phyloP scores from a whole-genome alignment of 2,113 vertebrate species.

The Cinclus mexicanus region DNA sequence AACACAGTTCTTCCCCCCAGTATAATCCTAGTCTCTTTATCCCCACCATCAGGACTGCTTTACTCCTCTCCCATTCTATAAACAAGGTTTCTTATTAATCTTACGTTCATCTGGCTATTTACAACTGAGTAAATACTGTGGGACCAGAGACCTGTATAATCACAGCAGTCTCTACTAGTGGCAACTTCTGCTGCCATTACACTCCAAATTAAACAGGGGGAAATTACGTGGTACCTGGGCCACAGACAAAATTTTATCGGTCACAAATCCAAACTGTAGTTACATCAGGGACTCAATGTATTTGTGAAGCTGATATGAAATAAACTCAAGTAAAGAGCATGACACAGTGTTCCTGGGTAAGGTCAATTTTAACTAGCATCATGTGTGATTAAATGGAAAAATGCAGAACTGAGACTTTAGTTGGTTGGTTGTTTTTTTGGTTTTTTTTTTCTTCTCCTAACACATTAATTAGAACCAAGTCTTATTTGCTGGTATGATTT shows the following conservation, averaged over 20 bases:
- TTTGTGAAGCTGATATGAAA: neutral
- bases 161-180: neutral
- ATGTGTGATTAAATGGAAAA: neutral
- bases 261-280: neutral
- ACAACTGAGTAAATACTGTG: neutral
- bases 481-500: neutral
- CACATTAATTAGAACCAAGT: neutral
- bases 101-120: neutral
- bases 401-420: neutral
- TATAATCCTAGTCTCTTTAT: neutral
- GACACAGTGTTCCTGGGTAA: neutral
- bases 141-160: neutral
- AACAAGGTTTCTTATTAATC: neutral
- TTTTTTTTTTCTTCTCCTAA: neutral
- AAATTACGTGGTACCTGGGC: neutral
- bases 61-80: neutral
- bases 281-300: neutral
- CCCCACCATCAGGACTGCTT: neutral
- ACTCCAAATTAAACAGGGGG: neutral
- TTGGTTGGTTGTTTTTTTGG: neutral
- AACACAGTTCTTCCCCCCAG: neutral
- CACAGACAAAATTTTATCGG: neutral
- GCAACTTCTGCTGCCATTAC: neutral
- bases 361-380: neutral
- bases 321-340: neutral